Evolutionary conservation across 1,140 invertebrate species (phyloP).

Genomic region (Camponotus pennsylvanicus): DNA sequence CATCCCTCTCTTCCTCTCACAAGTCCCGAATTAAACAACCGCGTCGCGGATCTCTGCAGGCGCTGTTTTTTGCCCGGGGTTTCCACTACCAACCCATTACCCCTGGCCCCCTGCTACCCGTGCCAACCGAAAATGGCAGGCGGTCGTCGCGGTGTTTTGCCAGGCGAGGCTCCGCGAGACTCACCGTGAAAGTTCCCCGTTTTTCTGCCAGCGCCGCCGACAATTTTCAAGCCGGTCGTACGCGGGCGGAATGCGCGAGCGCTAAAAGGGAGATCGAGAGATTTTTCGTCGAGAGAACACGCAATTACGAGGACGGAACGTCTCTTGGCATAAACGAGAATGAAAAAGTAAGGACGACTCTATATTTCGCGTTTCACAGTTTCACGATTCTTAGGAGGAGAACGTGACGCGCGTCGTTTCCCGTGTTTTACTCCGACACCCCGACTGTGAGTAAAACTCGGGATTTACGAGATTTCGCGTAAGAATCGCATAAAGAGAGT

Average conservation of each 20-base stretch:
- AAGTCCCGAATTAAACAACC: constrained; percentile 79
- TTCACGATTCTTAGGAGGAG: constrained; percentile 10
- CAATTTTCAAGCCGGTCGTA: constrained; percentile 53
- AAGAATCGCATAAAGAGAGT: constrained; percentile 31
- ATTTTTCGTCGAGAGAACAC: constrained; percentile 57
- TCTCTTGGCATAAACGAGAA: constrained; percentile 47
- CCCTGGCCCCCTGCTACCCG: constrained; percentile 38
- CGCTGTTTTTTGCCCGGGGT: constrained; percentile 72
- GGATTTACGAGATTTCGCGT: constrained; percentile 46
- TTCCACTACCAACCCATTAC: constrained; percentile 49
- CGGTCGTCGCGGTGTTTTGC: constrained; percentile 68
- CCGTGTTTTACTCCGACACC: neutral
- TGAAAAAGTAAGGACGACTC: constrained; percentile 24
- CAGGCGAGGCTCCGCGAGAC: constrained; percentile 43
- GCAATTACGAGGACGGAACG: constrained; percentile 32
- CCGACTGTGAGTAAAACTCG: constrained; percentile 29
- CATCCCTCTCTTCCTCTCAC: constrained; percentile 42
- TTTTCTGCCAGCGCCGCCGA: constrained; percentile 60
- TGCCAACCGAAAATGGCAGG: constrained; percentile 66
- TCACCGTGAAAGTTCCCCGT: constrained; percentile 64
- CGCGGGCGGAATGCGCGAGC: constrained; percentile 50
- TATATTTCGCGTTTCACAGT: constrained; percentile 20
- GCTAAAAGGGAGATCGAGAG: constrained; percentile 11
- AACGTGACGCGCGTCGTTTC: neutral
- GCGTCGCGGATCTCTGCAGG: constrained; percentile 75